phyloP scores from a whole-genome alignment of 1,140 invertebrate genomes.

The Nasonia giraulti region DNA sequence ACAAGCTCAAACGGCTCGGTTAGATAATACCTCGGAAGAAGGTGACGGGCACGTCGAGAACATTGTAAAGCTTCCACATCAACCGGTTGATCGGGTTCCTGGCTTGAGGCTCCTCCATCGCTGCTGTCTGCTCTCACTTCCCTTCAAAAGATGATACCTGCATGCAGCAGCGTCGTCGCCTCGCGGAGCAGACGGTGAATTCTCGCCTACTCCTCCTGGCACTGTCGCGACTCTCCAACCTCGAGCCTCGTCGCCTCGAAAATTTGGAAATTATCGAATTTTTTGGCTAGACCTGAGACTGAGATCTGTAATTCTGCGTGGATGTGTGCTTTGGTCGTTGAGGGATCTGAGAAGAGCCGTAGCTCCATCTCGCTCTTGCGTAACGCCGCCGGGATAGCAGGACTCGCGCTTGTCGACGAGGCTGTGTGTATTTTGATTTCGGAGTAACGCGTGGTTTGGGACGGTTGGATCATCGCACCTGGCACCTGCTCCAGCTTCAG shows the following conservation, averaged over 20 bases:
- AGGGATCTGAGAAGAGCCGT: background rate
- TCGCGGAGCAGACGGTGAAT: background rate
- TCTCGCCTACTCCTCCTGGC: background rate
- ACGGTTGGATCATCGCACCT: too few species aligned
- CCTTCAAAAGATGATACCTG: background rate
- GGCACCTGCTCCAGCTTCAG: too few species aligned
- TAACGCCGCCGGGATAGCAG: background rate
- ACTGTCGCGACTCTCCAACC: background rate
- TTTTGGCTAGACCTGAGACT: background rate
- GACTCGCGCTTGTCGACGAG: background rate
- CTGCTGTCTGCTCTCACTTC: background rate
- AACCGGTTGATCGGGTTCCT: slow-evolving; percentile 54
- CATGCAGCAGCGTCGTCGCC: background rate
- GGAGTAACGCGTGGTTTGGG: background rate
- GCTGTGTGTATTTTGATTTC: background rate
- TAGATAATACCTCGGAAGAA: slow-evolving; percentile 78
- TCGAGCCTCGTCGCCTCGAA: background rate
- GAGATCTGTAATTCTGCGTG: background rate
- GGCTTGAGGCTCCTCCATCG: background rate
- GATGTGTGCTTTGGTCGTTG: background rate
- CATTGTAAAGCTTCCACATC: slow-evolving; percentile 67
- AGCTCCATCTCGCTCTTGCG: slow-evolving; percentile 5
- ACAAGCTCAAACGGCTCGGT: slow-evolving; percentile 54
- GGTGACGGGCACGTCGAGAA: slow-evolving; percentile 78
- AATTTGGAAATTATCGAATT: background rate